phyloP scores from a whole-genome alignment of 2,113 vertebrate species.

The Rhinopomastus cyanomelas region DNA sequence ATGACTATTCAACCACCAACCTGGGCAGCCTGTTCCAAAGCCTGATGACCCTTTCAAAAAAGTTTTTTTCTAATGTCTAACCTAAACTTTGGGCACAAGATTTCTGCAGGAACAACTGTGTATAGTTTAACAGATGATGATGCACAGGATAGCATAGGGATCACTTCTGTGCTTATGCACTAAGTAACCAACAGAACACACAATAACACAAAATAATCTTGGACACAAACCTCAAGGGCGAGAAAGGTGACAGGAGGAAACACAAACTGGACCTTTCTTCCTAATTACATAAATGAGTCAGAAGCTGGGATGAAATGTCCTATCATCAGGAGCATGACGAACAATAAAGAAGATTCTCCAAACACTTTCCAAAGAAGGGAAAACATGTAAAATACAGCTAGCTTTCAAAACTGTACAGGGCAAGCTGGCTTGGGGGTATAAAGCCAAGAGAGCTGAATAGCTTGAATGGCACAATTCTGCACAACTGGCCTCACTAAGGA shows the following conservation, averaged over 20 bases:
- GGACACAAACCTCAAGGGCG: neutral
- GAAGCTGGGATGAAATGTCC: neutral
- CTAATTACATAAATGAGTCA: neutral
- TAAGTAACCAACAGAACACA: neutral
- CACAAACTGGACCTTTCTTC: neutral
- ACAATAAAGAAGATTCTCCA: neutral
- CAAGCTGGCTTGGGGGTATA: neutral
- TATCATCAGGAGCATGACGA: neutral
- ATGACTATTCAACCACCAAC: too few relatives aligned
- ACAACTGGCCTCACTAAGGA: neutral
- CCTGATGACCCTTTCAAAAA: too few relatives aligned
- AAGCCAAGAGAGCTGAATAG: conserved; percentile 25
- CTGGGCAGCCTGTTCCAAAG: too few relatives aligned
- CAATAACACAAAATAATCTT: neutral
- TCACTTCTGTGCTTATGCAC: neutral
- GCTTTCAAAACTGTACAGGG: neutral
- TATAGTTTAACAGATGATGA: neutral
- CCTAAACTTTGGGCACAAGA: neutral
- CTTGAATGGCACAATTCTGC: conserved; percentile 11
- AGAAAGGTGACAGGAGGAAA: neutral
- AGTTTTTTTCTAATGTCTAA: too few relatives aligned
- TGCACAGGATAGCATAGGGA: neutral
- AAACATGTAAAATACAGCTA: conserved; percentile 27
- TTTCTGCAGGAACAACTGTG: neutral
- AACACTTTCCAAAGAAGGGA: conserved; percentile 22